Evolutionary conservation across 2,113 vertebrate species (phyloP).

Genomic region (Heterochromis multidens): DNA sequence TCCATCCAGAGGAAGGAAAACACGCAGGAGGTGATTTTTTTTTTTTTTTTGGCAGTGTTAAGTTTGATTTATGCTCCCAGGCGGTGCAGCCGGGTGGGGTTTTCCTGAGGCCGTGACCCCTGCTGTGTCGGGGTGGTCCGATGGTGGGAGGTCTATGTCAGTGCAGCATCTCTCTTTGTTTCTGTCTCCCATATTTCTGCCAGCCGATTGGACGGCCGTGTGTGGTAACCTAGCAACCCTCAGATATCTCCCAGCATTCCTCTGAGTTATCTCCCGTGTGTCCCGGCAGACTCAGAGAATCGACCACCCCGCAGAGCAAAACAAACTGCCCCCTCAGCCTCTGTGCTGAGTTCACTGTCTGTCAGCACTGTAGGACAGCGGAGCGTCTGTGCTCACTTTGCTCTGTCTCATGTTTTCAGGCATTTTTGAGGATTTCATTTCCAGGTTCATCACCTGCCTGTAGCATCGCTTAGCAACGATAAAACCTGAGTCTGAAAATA

Average conservation of each 20-base stretch:
- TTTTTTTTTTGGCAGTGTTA: too few species aligned
- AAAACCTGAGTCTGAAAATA: conserved; percentile 30
- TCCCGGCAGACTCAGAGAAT: background rate
- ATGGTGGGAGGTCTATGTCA: conserved; percentile 28
- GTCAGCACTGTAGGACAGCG: background rate
- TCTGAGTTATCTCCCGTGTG: background rate
- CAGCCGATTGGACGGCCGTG: conserved; percentile 39
- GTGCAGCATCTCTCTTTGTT: background rate
- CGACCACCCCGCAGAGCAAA: background rate
- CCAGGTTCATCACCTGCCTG: background rate
- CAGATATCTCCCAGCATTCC: conserved; percentile 48
- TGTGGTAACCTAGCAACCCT: conserved; percentile 55
- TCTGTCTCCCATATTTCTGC: conserved; percentile 20
- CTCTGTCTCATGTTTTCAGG: background rate
- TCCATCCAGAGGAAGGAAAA: background rate
- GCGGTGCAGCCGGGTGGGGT: background rate
- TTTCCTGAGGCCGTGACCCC: background rate
- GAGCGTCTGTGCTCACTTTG: background rate
- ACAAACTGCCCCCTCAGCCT: background rate
- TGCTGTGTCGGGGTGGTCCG: conserved; percentile 12
- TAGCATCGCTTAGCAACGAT: conserved; percentile 32
- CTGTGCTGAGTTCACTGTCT: background rate
- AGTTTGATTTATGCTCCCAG: background rate
- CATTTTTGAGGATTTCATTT: background rate
- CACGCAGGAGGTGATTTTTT: too few species aligned